Conservation (phyloP, 1,140 invertebrate species). For the Oppia nitens region DNA sequence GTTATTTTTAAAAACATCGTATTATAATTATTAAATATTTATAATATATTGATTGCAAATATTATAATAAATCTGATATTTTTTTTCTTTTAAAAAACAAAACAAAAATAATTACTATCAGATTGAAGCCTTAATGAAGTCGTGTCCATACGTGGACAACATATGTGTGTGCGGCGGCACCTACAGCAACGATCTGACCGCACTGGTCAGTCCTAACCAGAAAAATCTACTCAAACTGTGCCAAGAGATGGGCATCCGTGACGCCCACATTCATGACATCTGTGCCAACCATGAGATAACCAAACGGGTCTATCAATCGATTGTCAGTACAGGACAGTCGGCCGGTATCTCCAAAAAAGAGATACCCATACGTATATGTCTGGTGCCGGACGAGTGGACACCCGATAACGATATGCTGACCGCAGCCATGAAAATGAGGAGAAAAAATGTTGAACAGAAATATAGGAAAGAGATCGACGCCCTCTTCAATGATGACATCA, state of each 20-base stretch:
- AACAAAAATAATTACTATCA: too few species aligned
- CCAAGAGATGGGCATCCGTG: slow-evolving; percentile 35
- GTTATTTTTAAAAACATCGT: too few species aligned
- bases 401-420: slow-evolving; percentile 91
- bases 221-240: slow-evolving; percentile 46
- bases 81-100: too few species aligned
- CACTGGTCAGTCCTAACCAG: slow-evolving; percentile 74
- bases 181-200: slow-evolving; percentile 65
- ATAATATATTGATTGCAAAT: too few species aligned
- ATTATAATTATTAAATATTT: too few species aligned
- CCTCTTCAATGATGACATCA: slow-evolving; percentile 28
- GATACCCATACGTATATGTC: slow-evolving; percentile 68
- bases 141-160: slow-evolving; percentile 81
- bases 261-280: slow-evolving; percentile 40
- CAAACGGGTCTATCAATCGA: slow-evolving; percentile 54
- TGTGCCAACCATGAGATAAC: slow-evolving; percentile 50
- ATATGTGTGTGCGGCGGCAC: slow-evolving; percentile 84
- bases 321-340: slow-evolving; percentile 61
- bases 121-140: slow-evolving; percentile 66
- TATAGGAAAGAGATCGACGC: slow-evolving; percentile 19
- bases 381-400: slow-evolving; percentile 80
- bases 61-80: too few species aligned
- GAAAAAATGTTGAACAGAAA: slow-evolving; percentile 28
- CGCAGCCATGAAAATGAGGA: slow-evolving; percentile 88
- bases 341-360: slow-evolving; percentile 56